A percentile compares a stretch with the other conserved stretches of the same genome.
Evolutionary conservation across 2,113 vertebrate species (phyloP).

Genomic region (Phasianus colchicus): DNA sequence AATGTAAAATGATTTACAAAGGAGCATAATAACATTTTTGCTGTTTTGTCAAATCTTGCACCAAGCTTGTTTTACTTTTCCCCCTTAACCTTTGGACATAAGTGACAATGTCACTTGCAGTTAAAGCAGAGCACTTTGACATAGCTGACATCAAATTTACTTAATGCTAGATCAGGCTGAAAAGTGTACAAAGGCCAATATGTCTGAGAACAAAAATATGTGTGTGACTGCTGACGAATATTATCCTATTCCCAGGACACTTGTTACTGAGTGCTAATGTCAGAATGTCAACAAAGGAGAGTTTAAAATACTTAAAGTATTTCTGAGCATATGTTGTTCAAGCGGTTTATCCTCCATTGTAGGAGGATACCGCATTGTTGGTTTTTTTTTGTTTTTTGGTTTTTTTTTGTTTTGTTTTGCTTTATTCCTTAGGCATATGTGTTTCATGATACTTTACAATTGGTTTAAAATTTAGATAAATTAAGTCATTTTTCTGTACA

Average conservation of each 20-base stretch:
- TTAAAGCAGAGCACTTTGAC: slow-evolving; percentile 29
- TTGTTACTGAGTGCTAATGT: slow-evolving; percentile 51
- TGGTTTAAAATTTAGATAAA: slow-evolving; percentile 36
- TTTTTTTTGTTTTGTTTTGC: neutral
- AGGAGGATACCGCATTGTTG: too few species aligned
- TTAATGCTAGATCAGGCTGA: slow-evolving; percentile 40
- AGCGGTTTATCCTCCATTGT: neutral
- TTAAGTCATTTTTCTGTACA: neutral
- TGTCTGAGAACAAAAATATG: neutral
- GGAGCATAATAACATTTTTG: neutral
- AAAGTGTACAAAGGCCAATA: neutral
- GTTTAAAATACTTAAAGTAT: neutral
- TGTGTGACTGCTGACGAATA: neutral
- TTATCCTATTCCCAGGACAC: slow-evolving; percentile 29
- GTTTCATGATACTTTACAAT: neutral
- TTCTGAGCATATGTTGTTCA: neutral
- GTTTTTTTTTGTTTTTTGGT: neutral
- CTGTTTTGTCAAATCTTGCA: neutral
- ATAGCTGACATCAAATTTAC: slow-evolving; percentile 51
- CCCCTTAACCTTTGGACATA: neutral
- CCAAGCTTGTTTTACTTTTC: neutral
- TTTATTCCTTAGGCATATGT: neutral
- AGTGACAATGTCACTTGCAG: slow-evolving; percentile 17
- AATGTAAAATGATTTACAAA: neutral
- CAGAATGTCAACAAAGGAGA: neutral